Base-by-base conservation (phyloP, 2,113 vertebrate species). In the Carassius auratus region DNA sequence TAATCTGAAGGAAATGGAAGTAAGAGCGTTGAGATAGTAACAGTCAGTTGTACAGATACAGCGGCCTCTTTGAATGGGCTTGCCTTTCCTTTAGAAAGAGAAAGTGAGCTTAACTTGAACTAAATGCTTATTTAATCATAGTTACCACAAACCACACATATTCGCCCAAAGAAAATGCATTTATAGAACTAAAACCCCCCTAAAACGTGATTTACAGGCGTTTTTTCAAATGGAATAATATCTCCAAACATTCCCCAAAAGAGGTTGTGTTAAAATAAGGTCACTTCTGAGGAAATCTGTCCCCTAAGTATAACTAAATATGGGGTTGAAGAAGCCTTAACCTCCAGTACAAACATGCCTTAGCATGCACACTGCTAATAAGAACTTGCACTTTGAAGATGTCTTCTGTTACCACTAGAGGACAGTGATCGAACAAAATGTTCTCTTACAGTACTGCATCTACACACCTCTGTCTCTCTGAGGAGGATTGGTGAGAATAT, bases 401-500 rank as follows among this genome's bases (percentile, higher is more conserved):
- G 45, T 71, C 23, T 83, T 55, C 5, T 48, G 55, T 57, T 52
- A 55, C 81, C 81, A 83, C 81, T 83, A 83, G 81, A 83, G 81
- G 81, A 83, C 81, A 83, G 64, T 73, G 66, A 82, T 33, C 15
- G 62, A 69, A 82, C 80, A 82, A 71, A 83, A 36, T 57, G 45
- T 82, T 77, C 86, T 55, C 80, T 88, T 83, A 74, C 61, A 68
- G 9, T 57, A 33, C 33, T 48, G 45, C 71, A 76, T 17, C 9
- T n/a, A 48, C 48, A 26, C 77, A 57, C 81, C 55, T 89, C 84
- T 26, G 15, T 52, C 21, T 48, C 74, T 66, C 62, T 82, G 96
- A 95, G 94, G 96, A 52, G 91, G 86, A 78, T 89, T 93, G 83
- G 88, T 96, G 81, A 77, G 91, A 1, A 91, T 87, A n/a, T 89